Evolutionary conservation across 2,888 invertebrate species (phyloP).

Genomic region (Hypsopygia costalis): DNA sequence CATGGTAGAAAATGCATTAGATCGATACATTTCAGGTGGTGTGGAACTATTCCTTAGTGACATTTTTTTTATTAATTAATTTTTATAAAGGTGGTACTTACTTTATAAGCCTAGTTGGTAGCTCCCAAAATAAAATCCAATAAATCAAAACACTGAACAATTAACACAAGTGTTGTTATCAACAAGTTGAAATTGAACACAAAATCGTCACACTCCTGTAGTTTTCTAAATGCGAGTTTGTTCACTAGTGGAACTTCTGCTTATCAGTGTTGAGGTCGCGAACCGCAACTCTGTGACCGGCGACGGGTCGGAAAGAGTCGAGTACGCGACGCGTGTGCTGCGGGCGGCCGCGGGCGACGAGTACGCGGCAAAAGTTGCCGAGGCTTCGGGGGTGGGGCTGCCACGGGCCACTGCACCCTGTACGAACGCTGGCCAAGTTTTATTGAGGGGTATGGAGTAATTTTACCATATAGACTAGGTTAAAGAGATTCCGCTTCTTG

Average conservation of each 20-base stretch:
- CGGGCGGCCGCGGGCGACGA: conserved; percentile 14
- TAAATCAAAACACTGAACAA: conserved; percentile 6
- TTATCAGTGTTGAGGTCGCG: neutral
- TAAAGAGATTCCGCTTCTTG: too few relatives aligned
- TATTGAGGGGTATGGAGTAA: too few relatives aligned
- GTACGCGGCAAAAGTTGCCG: conserved; percentile 13
- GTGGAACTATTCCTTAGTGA: too few relatives aligned
- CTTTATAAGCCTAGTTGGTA: too few relatives aligned
- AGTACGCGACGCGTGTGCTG: conserved; percentile 1
- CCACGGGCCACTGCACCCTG: conserved; percentile 23
- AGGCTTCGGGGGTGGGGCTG: conserved; percentile 16
- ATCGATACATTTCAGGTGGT: too few relatives aligned
- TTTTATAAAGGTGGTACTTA: too few relatives aligned
- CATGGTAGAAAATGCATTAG: too few relatives aligned
- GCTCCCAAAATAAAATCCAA: neutral
- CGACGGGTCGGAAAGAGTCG: neutral
- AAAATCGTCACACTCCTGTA: too few relatives aligned
- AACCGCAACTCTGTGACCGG: neutral
- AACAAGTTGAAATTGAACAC: conserved; percentile 7
- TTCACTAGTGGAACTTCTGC: too few relatives aligned
- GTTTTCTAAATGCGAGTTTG: too few relatives aligned
- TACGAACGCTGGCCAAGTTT: neutral
- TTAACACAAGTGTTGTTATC: conserved; percentile 3
- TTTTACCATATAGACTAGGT: too few relatives aligned
- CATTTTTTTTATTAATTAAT: too few relatives aligned